Percentiles rank a stretch among this genome's conserved stretches.
phyloP scores from a whole-genome alignment of 2,888 invertebrate genomes.

The Caenorhabditis uteleia region DNA sequence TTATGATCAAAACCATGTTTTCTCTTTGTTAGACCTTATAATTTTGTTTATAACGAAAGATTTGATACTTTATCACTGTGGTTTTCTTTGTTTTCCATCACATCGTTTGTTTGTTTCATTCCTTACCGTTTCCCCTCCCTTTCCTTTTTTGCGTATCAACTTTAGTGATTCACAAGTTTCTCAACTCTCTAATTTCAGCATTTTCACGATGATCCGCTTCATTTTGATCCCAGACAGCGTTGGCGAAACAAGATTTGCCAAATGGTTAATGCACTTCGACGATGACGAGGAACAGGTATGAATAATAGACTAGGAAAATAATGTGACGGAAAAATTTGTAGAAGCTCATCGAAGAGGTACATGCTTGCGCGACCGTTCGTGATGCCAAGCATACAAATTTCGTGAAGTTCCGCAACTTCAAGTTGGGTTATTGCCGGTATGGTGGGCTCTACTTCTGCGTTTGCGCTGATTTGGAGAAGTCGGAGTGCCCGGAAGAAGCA shows the following conservation, averaged over 20 bases:
- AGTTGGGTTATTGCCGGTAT: slow-evolving; percentile 97
- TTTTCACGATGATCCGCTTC: slow-evolving; percentile 83
- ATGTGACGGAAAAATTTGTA: slow-evolving; percentile 73
- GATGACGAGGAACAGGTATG: slow-evolving; percentile 86
- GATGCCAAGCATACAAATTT: slow-evolving; percentile 99
- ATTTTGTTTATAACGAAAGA: too few relatives aligned
- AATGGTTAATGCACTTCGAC: slow-evolving; percentile 99
- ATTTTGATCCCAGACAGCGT: slow-evolving; percentile 99
- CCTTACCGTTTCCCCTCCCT: slow-evolving; percentile 12
- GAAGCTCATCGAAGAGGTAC: slow-evolving; percentile 97
- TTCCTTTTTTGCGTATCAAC: too few relatives aligned
- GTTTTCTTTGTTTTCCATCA: too few relatives aligned
- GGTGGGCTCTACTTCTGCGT: slow-evolving; percentile 99
- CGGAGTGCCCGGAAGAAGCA: too few relatives aligned
- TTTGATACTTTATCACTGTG: too few relatives aligned
- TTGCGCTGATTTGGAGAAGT: too few relatives aligned
- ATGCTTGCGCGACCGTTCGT: slow-evolving; percentile 97
- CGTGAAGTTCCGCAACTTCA: slow-evolving; percentile 99
- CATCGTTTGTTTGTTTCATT: too few relatives aligned
- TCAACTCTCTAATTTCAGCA: not conserved
- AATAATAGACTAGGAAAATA: not conserved
- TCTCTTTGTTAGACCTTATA: too few relatives aligned
- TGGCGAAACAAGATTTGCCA: slow-evolving; percentile 96
- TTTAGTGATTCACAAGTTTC: slow-evolving; percentile 9
- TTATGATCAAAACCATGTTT: too few relatives aligned